Base-by-base conservation (phyloP, 2,113 vertebrate genomes). In the Xerus inauris region DNA sequence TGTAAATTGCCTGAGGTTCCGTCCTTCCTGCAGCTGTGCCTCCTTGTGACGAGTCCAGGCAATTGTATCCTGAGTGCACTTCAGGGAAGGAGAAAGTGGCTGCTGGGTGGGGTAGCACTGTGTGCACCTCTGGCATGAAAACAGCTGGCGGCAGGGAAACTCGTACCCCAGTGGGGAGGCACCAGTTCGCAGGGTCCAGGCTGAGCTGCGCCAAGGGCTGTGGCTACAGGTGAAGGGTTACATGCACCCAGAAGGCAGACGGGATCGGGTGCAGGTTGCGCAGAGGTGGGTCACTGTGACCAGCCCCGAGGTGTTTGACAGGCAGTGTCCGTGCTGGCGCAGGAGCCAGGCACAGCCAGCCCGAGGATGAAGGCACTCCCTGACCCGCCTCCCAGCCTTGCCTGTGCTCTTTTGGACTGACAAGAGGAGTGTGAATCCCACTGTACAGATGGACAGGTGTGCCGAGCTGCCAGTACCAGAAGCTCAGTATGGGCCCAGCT, bases 51-150 rank as follows among this genome's bases (percentile, higher is more conserved):
- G 26, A 26, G 13, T 17, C 57, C 65, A 28, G 93, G 95, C 95
- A 24, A 35, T 90, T 65, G 81, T 94, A 96, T 93, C 96, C 94
- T 85, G 51, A 38, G 2, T 1, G 0, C 94, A 95, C 97, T 69
- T 96, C 94, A 88, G 28, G 80, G 96, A 94, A 69, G 77, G 77
- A 98, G 98, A 97, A 97, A 97, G 88, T 64, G 91, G 97, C 95
- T 95, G 80, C 97, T 87, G 91, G 95, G 96, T 79, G 95, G 97
- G 97, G 85, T 85, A 79, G 94, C 57, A 94, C 95, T 97, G 90
- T 95, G 93, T 97, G 96, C 97, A 97, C 94, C 98, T 97, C 92
- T 42, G 16, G 51, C n/a, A 1, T 86, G 96, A 97, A 98, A 98
- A 97, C 13, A 93, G 81, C 95, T 3, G 1, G 20, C 49, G 22